phyloP scores from a whole-genome alignment of 37 sponge, comb jelly and placozoan genomes.

The Corticium candelabrum region DNA sequence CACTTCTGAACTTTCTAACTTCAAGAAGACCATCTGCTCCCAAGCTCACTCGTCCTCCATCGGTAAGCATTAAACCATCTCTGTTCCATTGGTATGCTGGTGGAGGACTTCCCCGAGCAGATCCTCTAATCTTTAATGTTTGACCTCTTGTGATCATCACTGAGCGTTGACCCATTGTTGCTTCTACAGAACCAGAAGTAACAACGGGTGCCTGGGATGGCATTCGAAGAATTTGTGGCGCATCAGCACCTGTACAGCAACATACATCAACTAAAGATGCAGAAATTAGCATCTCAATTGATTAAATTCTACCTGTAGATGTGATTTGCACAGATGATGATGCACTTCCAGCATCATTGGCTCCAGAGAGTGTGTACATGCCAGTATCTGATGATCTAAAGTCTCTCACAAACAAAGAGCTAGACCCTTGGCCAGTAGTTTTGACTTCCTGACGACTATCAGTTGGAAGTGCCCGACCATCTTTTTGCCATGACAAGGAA shows the following conservation, averaged over 20 bases:
- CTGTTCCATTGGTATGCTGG: neutral
- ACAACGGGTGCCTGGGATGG: no score
- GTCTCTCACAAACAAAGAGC: neutral
- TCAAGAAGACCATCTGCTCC: neutral
- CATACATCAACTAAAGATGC: no score
- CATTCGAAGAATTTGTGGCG: no score
- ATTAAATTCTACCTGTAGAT: neutral
- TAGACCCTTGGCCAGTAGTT: neutral
- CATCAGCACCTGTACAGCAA: no score
- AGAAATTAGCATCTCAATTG: no score
- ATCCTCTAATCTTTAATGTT: neutral
- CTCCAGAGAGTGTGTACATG: neutral
- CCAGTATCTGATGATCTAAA: neutral
- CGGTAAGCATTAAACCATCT: neutral
- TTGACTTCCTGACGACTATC: neutral
- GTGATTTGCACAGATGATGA: neutral
- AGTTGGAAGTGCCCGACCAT: neutral
- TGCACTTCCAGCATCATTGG: neutral
- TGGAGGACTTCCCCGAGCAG: neutral
- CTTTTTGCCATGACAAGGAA: neutral
- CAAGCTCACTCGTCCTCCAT: neutral
- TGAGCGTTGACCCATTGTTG: no score
- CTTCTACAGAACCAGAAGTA: no score
- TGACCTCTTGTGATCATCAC: no score
- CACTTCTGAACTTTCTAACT: neutral